Evolutionary conservation across 2,113 vertebrate species (phyloP).

Genomic region (Cacatua alba): DNA sequence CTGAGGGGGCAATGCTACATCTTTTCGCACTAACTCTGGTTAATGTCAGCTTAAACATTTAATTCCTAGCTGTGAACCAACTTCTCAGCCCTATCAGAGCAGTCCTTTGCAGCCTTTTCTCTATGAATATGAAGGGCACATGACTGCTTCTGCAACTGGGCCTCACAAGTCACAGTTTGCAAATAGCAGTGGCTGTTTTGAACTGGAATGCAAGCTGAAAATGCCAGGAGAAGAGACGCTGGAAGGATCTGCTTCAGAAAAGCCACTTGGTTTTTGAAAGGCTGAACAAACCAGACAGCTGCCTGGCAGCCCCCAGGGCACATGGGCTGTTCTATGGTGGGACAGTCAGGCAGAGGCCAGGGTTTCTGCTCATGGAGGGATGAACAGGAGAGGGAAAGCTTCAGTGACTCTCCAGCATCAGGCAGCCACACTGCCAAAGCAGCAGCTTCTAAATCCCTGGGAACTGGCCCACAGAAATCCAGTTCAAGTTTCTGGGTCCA

Average conservation of each 20-base stretch:
- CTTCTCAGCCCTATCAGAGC: background rate
- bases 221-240: background rate
- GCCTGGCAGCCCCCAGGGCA: background rate
- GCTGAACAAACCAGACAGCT: background rate
- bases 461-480: background rate
- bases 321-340: background rate
- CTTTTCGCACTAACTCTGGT: background rate
- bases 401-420: background rate
- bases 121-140: background rate
- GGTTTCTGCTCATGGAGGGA: background rate
- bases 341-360: background rate
- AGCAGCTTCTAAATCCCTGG: background rate
- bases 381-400: background rate
- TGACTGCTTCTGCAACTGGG: background rate
- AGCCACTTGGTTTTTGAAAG: background rate
- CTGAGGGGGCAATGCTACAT: rapidly evolving
- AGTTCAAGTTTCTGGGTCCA: background rate
- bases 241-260: background rate
- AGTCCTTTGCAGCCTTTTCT: background rate
- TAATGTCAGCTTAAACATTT: background rate
- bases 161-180: background rate
- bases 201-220: background rate
- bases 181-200: background rate
- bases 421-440: background rate
- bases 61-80: background rate